Evolutionary conservation across 1,140 invertebrate species (phyloP), one percentile per base, ranked within the genome.

Genomic region (Leptopilina boulardi): DNA sequence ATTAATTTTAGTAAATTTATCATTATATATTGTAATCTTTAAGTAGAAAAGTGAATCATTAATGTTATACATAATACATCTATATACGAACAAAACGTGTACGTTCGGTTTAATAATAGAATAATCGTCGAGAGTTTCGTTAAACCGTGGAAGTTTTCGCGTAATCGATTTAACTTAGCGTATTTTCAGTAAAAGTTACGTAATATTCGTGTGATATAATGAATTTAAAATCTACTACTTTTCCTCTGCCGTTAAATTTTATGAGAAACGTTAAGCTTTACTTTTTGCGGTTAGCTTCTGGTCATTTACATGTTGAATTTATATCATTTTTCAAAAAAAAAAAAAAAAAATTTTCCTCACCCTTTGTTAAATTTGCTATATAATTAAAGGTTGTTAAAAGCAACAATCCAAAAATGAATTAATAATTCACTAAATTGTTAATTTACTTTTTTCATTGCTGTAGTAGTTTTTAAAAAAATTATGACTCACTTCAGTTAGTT

Each of bases 161-260:
- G 23, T 59, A 59, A 59, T 59, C 19, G 54, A 23, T 59, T 59
- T 59, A 59, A 21, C 54, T 21, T 59, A 10, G 19, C 1, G 23
- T 59, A 59, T 59, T 59, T 59, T 26, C 21, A 59, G 54, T 59
- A 59, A 59, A 59, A 59, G 54, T 59, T 59, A 23, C 54, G 19
- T 59, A 23, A 59, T 59, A 23, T 59, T 59, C 54, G 1, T 59
- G 19, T 59, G 54, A 26, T 11, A 11, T 21, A 59, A 59, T 26
- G 54, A 26, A 59, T 59, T 23, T 59, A 23, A 59, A 59, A 59
- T 23, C 19, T 11, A 59, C 23, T 26, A 26, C 19, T 11, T 59
- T 59, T 59, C 23, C 21, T 26, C 54, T 38, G 8, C 1, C 54
- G 54, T 59, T 59, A 59, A 59, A 26, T 23, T 23, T 26, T 59